Percentiles rank a stretch among this genome's conserved stretches.
These are phyloP conservation scores for Zosterops pallidus DNA, from an alignment of 2,113 vertebrate genomes.

Conservation along the genomic window DNA sequence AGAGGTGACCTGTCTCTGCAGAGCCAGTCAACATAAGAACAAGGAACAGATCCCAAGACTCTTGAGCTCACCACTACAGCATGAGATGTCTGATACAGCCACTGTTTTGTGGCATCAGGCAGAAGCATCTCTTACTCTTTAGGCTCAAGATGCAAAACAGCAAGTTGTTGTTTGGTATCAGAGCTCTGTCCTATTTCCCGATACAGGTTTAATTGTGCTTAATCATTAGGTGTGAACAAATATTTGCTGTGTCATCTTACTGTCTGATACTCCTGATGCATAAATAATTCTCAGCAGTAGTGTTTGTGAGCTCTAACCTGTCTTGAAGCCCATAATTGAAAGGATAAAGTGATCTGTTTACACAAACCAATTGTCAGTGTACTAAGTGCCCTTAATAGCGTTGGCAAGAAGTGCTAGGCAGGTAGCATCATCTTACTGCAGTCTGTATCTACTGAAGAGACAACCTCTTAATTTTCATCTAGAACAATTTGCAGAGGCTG, in stretches of 20 bases:
- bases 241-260: conserved; percentile 5
- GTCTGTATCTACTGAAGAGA: not conserved
- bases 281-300: conserved; percentile 25
- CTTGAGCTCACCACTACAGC: not conserved
- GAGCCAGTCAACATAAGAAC: not conserved
- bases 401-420: not conserved
- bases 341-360: conserved; percentile 17
- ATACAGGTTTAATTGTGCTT: not conserved
- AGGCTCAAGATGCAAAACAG: not conserved
- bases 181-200: not conserved
- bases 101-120: not conserved
- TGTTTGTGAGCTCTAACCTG: not conserved
- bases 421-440: not conserved
- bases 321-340: conserved; percentile 2
- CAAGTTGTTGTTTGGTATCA: not conserved
- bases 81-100: not conserved
- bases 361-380: not conserved
- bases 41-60: not conserved
- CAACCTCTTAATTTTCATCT: not conserved
- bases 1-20: not conserved
- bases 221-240: not conserved
- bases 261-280: not conserved
- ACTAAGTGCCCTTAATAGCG: not conserved
- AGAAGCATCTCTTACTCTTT: not conserved
- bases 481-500: not conserved